Conservation (phyloP, 2,797 vertebrate species). For the Microctenopoma lineatum region DNA sequence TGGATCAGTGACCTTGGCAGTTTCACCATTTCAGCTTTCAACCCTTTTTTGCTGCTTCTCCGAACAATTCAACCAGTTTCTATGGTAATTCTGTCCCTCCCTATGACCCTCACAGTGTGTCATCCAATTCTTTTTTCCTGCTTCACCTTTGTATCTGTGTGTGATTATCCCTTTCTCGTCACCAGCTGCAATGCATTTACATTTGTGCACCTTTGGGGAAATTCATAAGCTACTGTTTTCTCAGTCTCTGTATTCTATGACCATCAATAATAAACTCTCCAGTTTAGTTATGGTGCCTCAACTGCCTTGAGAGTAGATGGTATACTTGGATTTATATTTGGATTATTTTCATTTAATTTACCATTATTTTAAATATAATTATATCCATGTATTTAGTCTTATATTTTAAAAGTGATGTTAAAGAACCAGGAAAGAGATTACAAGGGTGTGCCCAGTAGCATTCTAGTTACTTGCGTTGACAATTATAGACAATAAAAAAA, state of each 20-base stretch:
- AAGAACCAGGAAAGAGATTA: too few species aligned
- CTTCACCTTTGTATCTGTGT: conserved; percentile 41
- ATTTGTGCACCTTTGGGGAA: neutral
- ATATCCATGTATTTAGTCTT: neutral
- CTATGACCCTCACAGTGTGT: conserved; percentile 57
- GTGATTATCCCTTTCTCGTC: conserved; percentile 7
- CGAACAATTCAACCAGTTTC: conserved; percentile 61
- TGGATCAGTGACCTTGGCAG: conserved; percentile 38
- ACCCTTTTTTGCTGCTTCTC: conserved; percentile 58
- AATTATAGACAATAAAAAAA: too few species aligned
- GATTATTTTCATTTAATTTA: neutral
- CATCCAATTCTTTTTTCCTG: conserved; percentile 62
- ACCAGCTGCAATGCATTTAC: conserved; percentile 5
- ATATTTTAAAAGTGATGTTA: too few species aligned
- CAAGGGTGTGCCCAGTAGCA: too few species aligned
- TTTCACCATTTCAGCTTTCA: conserved; percentile 49
- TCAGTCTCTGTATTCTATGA: neutral
- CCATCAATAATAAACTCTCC: neutral
- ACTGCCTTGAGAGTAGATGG: too few species aligned
- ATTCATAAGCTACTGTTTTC: too few species aligned
- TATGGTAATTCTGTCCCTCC: conserved; percentile 73
- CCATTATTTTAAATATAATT: neutral
- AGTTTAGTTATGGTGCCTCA: too few species aligned
- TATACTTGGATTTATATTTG: neutral
- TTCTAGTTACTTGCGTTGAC: too few species aligned